Percentiles rank a stretch among this genome's conserved stretches.
Conservation (phyloP, 2,113 vertebrate genomes). For the Megaceryle maxima region DNA sequence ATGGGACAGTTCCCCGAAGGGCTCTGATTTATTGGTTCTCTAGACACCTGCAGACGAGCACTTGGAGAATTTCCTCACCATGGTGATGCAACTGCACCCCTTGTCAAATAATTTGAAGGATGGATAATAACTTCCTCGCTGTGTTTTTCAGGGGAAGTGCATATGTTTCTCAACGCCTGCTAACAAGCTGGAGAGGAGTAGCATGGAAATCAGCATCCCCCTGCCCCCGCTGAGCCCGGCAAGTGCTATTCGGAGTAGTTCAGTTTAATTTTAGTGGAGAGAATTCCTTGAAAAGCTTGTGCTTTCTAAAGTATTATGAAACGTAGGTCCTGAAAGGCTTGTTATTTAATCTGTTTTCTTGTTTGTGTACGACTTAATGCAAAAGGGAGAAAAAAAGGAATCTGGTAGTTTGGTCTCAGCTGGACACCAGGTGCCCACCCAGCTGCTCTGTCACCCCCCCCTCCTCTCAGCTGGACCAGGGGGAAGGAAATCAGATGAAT, state of each 20-base stretch:
- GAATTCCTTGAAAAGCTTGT: constrained; percentile 26
- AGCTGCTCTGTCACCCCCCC: too few relatives aligned
- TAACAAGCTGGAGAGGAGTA: constrained; percentile 5
- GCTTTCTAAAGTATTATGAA: constrained; percentile 8
- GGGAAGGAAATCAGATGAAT: too few relatives aligned
- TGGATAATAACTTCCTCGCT: neutral
- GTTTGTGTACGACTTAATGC: neutral
- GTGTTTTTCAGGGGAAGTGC: neutral
- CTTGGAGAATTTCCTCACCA: neutral
- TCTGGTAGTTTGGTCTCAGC: too few relatives aligned
- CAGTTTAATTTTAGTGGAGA: constrained; percentile 27
- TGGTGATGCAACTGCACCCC: neutral
- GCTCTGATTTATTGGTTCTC: neutral
- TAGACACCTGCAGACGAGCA: accelerated
- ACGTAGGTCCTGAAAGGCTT: neutral
- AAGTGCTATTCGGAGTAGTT: constrained; percentile 16
- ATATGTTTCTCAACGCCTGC: neutral
- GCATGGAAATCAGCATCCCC: neutral
- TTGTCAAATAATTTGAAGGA: neutral
- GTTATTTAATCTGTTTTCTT: constrained; percentile 2
- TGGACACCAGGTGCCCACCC: too few relatives aligned
- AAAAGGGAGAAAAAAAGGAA: neutral
- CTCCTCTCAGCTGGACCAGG: too few relatives aligned
- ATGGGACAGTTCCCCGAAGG: neutral
- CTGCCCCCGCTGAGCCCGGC: neutral